A percentile compares a stretch with the other conserved stretches of the same genome.
Conservation (phyloP, 2,888 invertebrate genomes). For the Mechanitis mazaeus region DNA sequence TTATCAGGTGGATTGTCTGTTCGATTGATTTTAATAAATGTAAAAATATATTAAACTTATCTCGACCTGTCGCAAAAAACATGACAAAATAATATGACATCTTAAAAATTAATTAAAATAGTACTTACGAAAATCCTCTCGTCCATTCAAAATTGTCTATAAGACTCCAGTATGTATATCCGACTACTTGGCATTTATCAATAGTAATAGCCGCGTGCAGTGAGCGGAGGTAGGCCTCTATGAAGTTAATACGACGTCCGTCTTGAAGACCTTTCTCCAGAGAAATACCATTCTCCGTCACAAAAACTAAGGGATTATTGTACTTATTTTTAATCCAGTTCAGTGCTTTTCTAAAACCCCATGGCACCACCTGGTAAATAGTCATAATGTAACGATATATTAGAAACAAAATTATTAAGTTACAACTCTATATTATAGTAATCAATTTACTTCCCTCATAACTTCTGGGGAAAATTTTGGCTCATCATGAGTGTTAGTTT, state of each 20-base stretch:
- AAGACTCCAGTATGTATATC: conserved; percentile 86
- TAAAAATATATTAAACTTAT: no score
- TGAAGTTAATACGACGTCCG: conserved; percentile 69
- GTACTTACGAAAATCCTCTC: conserved; percentile 80
- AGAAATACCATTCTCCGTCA: conserved; percentile 80
- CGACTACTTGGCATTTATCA: conserved; percentile 77
- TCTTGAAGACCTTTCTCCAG: conserved; percentile 62
- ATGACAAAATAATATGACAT: no score
- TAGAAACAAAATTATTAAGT: no score
- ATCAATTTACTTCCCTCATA: no score
- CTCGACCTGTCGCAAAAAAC: no score
- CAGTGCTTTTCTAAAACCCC: conserved; percentile 79
- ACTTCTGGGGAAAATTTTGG: no score
- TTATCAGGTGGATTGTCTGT: no score
- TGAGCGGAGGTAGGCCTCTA: conserved; percentile 65
- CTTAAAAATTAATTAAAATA: not conserved
- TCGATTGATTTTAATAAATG: no score
- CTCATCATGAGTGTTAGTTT: no score
- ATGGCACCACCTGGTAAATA: conserved; percentile 75
- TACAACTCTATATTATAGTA: no score
- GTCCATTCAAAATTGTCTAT: conserved; percentile 91
- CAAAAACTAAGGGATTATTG: conserved; percentile 72
- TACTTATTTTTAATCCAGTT: conserved; percentile 79
- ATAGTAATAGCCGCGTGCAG: conserved; percentile 65
- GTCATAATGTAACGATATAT: no score